Evolutionary conservation across 2,113 vertebrate species (phyloP).

Genomic region (Neoarius graeffei): DNA sequence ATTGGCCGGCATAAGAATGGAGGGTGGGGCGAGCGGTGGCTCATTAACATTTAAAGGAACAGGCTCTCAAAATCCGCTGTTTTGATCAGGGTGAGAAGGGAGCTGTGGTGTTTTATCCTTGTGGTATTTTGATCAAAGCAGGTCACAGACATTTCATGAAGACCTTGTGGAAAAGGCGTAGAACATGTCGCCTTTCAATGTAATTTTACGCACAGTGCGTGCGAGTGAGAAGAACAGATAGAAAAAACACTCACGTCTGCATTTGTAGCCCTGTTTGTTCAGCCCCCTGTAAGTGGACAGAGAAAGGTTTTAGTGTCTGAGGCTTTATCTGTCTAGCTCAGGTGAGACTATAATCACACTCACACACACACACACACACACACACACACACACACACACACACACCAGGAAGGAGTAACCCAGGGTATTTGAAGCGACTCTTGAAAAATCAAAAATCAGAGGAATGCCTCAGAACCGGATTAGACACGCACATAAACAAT

Average conservation of each 20-base stretch:
- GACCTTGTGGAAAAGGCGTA: no score
- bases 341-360: neutral
- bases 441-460: slow-evolving; percentile 21
- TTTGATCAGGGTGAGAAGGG: no score
- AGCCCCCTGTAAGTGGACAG: slow-evolving; percentile 83
- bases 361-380: neutral
- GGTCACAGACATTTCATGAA: no score
- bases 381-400: neutral
- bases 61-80: no score
- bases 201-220: neutral
- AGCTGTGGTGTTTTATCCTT: no score
- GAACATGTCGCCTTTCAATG: neutral
- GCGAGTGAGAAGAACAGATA: neutral
- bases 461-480: slow-evolving; percentile 3
- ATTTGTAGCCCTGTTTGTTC: slow-evolving; percentile 98
- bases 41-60: no score
- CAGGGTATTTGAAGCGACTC: slow-evolving; percentile 17
- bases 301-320: slow-evolving; percentile 26
- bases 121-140: no score
- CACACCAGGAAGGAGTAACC: slow-evolving; percentile 15
- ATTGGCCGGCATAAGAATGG: no score
- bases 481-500: neutral
- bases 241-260: slow-evolving; percentile 86
- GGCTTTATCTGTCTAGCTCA: neutral
- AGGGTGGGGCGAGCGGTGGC: no score